These are phyloP conservation scores for Hypotaenidia okinawae DNA, from an alignment of 2,797 vertebrate genomes.

Conservation along the genomic window DNA sequence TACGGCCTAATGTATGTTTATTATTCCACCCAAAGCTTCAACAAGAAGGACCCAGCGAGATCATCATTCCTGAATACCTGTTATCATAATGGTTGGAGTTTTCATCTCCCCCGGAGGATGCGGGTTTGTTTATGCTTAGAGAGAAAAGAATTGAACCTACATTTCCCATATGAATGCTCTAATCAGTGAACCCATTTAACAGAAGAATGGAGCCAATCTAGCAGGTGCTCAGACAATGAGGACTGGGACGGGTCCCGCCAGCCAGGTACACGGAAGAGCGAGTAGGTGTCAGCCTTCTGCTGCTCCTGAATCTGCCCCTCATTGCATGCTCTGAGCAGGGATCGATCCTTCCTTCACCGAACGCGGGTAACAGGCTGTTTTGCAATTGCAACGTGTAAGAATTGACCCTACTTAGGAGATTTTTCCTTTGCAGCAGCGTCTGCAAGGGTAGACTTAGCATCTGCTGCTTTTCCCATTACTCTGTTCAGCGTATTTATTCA, in stretches of 20 bases:
- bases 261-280: background rate
- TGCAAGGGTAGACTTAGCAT: background rate
- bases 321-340: background rate
- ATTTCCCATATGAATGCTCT: conserved; percentile 60
- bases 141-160: conserved; percentile 51
- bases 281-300: background rate
- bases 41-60: background rate
- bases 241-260: conserved; percentile 2
- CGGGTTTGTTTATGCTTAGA: conserved; percentile 43
- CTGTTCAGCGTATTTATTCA: background rate
- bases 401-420: background rate
- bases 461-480: background rate
- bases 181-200: conserved; percentile 47
- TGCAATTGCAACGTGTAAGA: background rate
- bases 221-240: conserved; percentile 12
- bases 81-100: conserved; percentile 53
- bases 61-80: background rate
- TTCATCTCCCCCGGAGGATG: background rate
- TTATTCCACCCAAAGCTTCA: conserved; percentile 55
- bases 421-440: background rate
- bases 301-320: background rate
- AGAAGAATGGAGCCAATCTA: conserved; percentile 64
- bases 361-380: background rate
- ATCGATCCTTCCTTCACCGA: background rate
- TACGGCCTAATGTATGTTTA: conserved; percentile 42